These are phyloP conservation scores for Hirtodrosophila alboralis DNA, from an alignment of 2,888 invertebrate species.

Conservation along the genomic window DNA sequence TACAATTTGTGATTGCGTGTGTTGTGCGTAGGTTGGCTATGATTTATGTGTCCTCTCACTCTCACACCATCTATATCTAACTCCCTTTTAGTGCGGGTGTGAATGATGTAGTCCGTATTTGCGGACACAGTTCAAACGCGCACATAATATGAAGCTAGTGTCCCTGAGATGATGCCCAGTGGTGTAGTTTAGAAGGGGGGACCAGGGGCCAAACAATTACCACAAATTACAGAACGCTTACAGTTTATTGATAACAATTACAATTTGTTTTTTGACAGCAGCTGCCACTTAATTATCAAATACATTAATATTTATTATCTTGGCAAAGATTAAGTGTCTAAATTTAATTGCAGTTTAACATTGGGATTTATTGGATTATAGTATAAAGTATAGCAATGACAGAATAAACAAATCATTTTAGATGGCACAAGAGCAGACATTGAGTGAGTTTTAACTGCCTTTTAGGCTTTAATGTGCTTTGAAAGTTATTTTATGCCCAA, in stretches of 20 bases:
- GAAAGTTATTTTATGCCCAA: no score
- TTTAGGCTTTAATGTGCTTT: no score
- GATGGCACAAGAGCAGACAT: no score
- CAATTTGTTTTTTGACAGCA: slow-evolving; percentile 34
- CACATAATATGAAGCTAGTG: slow-evolving; percentile 19
- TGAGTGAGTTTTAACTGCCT: no score
- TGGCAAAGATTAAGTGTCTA: no score
- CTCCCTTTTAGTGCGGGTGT: neutral
- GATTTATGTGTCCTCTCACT: slow-evolving; percentile 10
- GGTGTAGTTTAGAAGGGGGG: slow-evolving; percentile 1
- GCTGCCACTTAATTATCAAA: slow-evolving; percentile 35
- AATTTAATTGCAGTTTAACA: no score
- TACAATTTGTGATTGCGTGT: slow-evolving; percentile 13
- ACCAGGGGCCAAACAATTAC: slow-evolving; percentile 38
- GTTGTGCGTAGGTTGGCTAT: slow-evolving; percentile 1
- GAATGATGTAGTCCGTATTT: slow-evolving; percentile 10
- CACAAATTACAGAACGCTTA: slow-evolving; percentile 13
- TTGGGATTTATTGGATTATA: no score
- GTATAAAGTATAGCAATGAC: no score
- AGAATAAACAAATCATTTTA: no score
- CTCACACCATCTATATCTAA: neutral
- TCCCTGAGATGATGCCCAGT: slow-evolving; percentile 2
- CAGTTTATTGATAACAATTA: slow-evolving; percentile 32
- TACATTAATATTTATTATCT: slow-evolving; percentile 48
- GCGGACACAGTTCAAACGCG: slow-evolving; percentile 5